A percentile compares a stretch with the other conserved stretches of the same genome.
These are phyloP conservation scores for Anabacerthia variegaticeps DNA, from an alignment of 2,797 vertebrate species.

Conservation along the genomic window DNA sequence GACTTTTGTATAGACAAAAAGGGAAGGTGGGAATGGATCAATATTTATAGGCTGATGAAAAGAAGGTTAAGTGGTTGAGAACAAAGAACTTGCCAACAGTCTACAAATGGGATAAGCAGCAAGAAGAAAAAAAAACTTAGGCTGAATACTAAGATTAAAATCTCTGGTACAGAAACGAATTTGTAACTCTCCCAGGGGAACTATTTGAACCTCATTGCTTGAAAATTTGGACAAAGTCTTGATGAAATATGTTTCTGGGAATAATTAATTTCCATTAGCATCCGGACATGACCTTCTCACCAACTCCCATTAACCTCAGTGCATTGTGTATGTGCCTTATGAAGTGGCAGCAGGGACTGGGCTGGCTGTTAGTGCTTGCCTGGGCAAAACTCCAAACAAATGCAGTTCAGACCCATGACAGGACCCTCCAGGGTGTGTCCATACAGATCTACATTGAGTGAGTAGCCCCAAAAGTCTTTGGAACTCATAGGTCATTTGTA, in stretches of 20 bases:
- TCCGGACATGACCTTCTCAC: background rate
- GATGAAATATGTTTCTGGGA: background rate
- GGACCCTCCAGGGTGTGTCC: background rate
- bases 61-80: background rate
- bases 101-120: background rate
- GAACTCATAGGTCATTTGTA: background rate
- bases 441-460: background rate
- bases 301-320: background rate
- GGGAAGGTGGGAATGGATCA: background rate
- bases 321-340: background rate
- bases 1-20: background rate
- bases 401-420: background rate
- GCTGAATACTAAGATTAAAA: background rate
- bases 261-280: background rate
- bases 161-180: background rate
- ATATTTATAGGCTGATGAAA: background rate
- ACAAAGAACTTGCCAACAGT: background rate
- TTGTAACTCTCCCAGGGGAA: background rate
- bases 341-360: background rate
- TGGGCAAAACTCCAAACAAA: background rate
- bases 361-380: background rate
- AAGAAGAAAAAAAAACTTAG: slow-evolving; percentile 4
- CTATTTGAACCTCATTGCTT: background rate
- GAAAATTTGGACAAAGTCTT: background rate
- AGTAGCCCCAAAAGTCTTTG: background rate